Evolutionary conservation across 2,113 vertebrate genomes (phyloP).

Genomic region (Ophthalmotilapia sp.): DNA sequence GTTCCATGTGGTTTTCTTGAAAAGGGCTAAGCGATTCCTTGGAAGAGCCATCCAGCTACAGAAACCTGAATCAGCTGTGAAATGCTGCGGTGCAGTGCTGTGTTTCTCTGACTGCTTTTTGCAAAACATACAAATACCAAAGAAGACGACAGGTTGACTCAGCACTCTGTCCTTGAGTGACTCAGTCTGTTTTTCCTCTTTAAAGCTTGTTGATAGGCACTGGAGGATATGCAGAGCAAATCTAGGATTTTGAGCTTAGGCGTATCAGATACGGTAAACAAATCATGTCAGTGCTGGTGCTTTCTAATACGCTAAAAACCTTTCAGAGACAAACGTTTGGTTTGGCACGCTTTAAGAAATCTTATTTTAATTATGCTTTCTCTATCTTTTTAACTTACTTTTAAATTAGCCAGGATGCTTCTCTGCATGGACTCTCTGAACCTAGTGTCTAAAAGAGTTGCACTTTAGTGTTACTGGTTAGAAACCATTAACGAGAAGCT

Average conservation of each 20-base stretch:
- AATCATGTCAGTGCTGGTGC: not conserved
- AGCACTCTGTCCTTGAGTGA: not conserved
- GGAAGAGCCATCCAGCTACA: not conserved
- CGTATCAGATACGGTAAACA: not conserved
- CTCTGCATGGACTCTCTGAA: not conserved
- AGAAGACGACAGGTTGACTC: not conserved
- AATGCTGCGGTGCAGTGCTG: no score
- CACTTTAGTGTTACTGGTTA: not conserved
- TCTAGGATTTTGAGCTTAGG: not conserved
- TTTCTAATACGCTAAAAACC: not conserved
- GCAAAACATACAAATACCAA: not conserved
- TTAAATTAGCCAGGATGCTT: not conserved
- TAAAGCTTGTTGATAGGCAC: not conserved
- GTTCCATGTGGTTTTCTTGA: not conserved
- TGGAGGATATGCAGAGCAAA: not conserved
- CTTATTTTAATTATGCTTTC: not conserved
- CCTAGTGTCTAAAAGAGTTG: not conserved
- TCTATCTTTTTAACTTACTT: not conserved
- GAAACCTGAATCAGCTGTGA: not conserved
- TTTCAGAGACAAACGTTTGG: not conserved
- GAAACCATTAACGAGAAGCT: not conserved
- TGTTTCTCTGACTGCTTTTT: not conserved
- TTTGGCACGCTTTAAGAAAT: not conserved
- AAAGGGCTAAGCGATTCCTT: not conserved
- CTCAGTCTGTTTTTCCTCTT: not conserved